These are phyloP conservation scores for Corythoichthys intestinalis DNA, from an alignment of 2,113 vertebrate species.

Conservation along the genomic window DNA sequence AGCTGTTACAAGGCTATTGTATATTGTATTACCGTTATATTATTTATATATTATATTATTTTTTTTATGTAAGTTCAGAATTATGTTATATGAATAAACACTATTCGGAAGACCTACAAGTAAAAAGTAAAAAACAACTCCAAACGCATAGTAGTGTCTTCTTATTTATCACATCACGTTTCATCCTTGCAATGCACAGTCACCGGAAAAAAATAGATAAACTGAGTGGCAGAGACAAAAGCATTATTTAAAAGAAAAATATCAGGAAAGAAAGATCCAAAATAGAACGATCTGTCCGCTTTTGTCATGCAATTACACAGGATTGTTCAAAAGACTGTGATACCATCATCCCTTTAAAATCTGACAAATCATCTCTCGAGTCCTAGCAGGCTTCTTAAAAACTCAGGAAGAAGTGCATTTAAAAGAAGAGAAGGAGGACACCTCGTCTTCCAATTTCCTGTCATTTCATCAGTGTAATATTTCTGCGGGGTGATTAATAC, in stretches of 20 bases:
- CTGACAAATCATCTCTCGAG: slow-evolving; percentile 40
- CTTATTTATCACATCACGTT: slow-evolving; percentile 46
- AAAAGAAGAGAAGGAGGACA: slow-evolving; percentile 37
- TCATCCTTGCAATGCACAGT: slow-evolving; percentile 38
- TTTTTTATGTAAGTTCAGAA: slow-evolving; percentile 4
- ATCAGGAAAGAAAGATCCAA: slow-evolving; percentile 19
- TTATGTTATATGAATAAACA: slow-evolving; percentile 12
- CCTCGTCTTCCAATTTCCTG: slow-evolving; percentile 61
- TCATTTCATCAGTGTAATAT: slow-evolving; percentile 71
- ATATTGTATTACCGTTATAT: neutral
- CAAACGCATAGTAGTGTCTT: slow-evolving; percentile 25
- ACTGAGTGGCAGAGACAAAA: slow-evolving; percentile 24
- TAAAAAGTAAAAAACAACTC: slow-evolving; percentile 31
- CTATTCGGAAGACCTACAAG: neutral
- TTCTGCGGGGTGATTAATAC: slow-evolving; percentile 70
- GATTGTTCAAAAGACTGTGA: slow-evolving; percentile 38
- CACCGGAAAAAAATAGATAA: slow-evolving; percentile 31
- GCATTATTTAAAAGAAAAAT: slow-evolving; percentile 1
- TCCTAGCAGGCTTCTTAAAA: slow-evolving; percentile 30
- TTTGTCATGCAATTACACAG: slow-evolving; percentile 45
- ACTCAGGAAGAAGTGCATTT: slow-evolving; percentile 44
- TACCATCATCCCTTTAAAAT: slow-evolving; percentile 40
- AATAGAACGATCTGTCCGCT: slow-evolving; percentile 42
- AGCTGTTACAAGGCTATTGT: too few relatives aligned
- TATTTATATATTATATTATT: neutral